Percentiles rank a stretch among this genome's conserved stretches.
Conservation (phyloP, 2,797 vertebrate genomes). For the Cossypha dichroa region DNA sequence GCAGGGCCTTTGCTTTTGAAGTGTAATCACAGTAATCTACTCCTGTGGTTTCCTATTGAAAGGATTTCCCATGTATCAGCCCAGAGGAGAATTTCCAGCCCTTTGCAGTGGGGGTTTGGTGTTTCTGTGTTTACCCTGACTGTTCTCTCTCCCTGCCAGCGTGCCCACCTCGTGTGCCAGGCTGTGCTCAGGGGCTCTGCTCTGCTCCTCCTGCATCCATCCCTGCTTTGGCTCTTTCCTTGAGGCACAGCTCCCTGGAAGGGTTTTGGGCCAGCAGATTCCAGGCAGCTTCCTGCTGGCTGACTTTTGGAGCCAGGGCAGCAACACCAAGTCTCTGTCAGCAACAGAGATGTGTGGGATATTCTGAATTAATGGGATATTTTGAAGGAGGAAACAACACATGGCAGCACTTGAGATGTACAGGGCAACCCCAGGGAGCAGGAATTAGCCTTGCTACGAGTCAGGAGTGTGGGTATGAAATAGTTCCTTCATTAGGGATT, state of each 20-base stretch:
- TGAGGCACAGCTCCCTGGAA: neutral
- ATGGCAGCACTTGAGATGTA: neutral
- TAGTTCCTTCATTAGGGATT: neutral
- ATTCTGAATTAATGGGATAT: neutral
- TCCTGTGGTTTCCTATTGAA: constrained; percentile 79
- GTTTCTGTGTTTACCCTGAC: constrained; percentile 62
- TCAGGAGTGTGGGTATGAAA: neutral
- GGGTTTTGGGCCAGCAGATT: neutral
- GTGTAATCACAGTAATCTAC: constrained; percentile 80
- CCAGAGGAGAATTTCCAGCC: constrained; percentile 68
- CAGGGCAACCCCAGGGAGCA: neutral
- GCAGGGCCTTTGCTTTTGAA: constrained; percentile 79
- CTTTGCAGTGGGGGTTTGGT: constrained; percentile 59
- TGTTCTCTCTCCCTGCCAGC: neutral
- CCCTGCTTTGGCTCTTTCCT: fast-evolving
- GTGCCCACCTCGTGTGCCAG: neutral
- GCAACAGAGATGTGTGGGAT: neutral
- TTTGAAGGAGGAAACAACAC: neutral
- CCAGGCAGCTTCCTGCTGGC: neutral
- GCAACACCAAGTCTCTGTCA: fast-evolving
- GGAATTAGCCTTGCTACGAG: neutral
- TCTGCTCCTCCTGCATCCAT: neutral
- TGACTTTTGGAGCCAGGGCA: neutral
- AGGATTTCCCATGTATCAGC: constrained; percentile 73
- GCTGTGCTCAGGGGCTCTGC: neutral